phyloP scores from a whole-genome alignment of 2,113 vertebrate species.

The Atlantisia rogersi region DNA sequence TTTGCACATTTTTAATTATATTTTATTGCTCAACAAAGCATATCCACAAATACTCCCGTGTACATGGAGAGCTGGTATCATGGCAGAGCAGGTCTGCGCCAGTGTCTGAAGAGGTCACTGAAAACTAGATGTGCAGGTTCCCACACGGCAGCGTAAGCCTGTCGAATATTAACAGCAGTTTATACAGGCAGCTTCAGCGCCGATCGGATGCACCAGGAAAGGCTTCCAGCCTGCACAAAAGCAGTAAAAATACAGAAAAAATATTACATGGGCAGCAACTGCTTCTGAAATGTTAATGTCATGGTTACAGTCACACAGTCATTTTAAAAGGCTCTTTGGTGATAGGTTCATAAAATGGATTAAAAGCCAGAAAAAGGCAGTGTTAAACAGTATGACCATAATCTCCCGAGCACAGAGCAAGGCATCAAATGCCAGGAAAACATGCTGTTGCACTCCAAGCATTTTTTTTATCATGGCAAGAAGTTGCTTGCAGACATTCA shows the following conservation, averaged over 20 bases:
- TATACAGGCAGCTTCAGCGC: background rate
- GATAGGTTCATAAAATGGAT: background rate
- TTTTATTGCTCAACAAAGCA: background rate
- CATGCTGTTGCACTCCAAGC: rapidly evolving
- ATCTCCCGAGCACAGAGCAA: background rate
- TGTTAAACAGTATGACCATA: rapidly evolving
- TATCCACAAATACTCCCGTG: background rate
- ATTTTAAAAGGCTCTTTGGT: background rate
- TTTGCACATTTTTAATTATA: background rate
- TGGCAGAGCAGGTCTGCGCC: background rate
- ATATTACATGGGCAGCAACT: background rate
- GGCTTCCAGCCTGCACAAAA: background rate
- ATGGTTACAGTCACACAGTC: background rate
- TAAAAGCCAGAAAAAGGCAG: background rate
- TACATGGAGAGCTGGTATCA: rapidly evolving
- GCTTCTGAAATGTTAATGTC: background rate
- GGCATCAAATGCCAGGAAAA: background rate
- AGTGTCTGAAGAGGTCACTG: background rate
- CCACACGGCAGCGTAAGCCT: background rate
- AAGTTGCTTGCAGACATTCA: background rate
- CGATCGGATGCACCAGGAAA: background rate
- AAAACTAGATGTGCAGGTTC: background rate
- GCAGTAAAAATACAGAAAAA: background rate
- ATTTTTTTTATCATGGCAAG: background rate
- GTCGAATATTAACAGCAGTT: background rate